Evolutionary conservation across 2,888 invertebrate genomes (phyloP), one percentile per base, ranked within the genome.

Genomic region (Eupithecia exiguata): DNA sequence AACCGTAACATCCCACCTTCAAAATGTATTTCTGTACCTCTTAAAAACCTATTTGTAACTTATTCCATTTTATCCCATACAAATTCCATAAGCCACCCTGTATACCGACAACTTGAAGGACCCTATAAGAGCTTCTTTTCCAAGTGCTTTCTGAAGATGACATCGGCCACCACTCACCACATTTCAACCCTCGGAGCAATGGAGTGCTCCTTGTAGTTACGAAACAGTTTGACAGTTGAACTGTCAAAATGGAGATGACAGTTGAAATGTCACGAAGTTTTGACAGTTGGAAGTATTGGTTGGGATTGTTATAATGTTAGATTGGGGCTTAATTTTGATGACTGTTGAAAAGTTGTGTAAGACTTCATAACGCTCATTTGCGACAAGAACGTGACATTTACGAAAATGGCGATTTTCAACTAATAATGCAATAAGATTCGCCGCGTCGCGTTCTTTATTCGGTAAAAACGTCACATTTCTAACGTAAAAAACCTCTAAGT

Each of bases 171-270:
- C 58, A 58, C 58, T 58, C 5, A 58, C 58, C 58, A 58, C 58
- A 58, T 25, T 21, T 58, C 58, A 58, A 12, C 58, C 25, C 21
- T 21, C 10, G 21, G 49, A 12, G 10, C 53, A 53, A 58, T 58
- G 58, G 58, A 58, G 58, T 58, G 58, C 5, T 58, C 12, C 58
- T 58, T 14, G 12, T 4, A 58, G 58, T 58, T 58, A 25, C 1
- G 25, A 14, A 58, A 12, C 58, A 58, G 58, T 71, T 71, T 70
- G 74, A 72, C 75, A 75, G 71, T 21, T 70, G 61, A 62, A 35
- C 9, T 65, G 63, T 65, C 66, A 40, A 38, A 53, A 63, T 63
- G 1, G 36, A 65, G 63, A 21, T 65, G 63, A 38, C 63, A 65
- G 38, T 18, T 63, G 63, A 63, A 30, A 72, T 65, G 72, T 72